These are phyloP conservation scores for Myrmecophaga tridactyla DNA, from an alignment of 2,113 vertebrate species.

Conservation along the genomic window DNA sequence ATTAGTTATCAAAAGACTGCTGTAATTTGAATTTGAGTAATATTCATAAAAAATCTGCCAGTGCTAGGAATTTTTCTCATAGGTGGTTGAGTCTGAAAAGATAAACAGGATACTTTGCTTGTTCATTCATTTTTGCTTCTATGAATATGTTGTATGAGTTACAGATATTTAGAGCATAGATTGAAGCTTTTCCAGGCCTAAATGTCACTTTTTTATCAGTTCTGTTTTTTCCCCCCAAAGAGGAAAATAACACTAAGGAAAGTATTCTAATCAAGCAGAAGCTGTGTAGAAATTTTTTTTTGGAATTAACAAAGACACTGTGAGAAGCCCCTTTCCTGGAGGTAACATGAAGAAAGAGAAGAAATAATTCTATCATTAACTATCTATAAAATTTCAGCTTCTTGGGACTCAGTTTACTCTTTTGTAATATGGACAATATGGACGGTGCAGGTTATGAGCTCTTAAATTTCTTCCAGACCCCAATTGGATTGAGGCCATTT, in stretches of 20 bases:
- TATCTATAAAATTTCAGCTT: background rate
- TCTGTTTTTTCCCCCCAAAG: background rate
- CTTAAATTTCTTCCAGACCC: background rate
- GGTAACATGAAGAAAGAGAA: background rate
- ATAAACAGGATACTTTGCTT: background rate
- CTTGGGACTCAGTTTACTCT: background rate
- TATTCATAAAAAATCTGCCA: background rate
- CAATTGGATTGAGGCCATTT: background rate
- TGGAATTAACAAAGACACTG: background rate
- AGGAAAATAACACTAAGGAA: background rate
- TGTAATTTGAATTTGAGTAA: background rate
- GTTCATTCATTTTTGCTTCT: background rate
- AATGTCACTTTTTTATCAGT: background rate
- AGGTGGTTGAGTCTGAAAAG: background rate
- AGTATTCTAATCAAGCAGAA: background rate
- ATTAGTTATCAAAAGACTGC: background rate
- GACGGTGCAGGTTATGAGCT: background rate
- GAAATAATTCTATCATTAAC: background rate
- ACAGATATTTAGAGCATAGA: background rate
- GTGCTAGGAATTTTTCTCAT: background rate
- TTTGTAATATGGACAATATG: background rate
- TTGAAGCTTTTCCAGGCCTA: background rate
- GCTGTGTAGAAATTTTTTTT: background rate
- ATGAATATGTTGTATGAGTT: background rate
- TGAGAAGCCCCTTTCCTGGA: background rate